Evolutionary conservation across 1,140 invertebrate species (phyloP).

Genomic region (Drosophila ficusphila): DNA sequence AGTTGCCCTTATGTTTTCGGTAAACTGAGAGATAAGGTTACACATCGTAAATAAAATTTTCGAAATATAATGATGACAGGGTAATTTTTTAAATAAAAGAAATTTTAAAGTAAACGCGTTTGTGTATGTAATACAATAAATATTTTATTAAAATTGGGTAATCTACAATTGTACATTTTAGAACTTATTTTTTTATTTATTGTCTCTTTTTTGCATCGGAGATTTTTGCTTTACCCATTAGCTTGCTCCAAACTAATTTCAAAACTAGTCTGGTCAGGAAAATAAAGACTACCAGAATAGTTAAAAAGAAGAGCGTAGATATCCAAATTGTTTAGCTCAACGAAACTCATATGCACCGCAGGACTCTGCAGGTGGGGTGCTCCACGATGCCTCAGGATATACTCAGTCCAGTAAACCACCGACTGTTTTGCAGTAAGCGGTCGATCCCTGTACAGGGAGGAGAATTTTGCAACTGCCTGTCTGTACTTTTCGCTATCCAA

Average conservation of each 20-base stretch:
- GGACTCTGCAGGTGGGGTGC: conserved; percentile 82
- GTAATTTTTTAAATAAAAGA: too few relatives aligned
- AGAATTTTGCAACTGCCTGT: conserved; percentile 49
- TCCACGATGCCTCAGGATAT: conserved; percentile 84
- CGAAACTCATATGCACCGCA: conserved; percentile 52
- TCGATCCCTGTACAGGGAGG: conserved; percentile 69
- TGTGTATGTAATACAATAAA: too few relatives aligned
- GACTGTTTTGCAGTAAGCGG: conserved; percentile 80
- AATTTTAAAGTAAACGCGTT: too few relatives aligned
- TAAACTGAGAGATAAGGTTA: too few relatives aligned
- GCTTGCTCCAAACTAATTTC: conserved; percentile 10
- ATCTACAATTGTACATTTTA: too few relatives aligned
- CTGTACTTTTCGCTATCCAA: conserved; percentile 59
- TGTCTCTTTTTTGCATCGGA: conserved; percentile 25
- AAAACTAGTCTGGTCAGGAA: conserved; percentile 6
- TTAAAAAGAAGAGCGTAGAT: conserved; percentile 44
- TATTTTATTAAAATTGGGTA: too few relatives aligned
- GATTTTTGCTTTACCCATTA: not conserved
- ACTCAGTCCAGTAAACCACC: conserved; percentile 84
- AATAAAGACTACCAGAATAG: conserved; percentile 4
- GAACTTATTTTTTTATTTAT: not conserved
- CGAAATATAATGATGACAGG: too few relatives aligned
- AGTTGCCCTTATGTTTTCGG: too few relatives aligned
- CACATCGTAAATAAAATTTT: too few relatives aligned
- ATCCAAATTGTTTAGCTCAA: conserved; percentile 70